Evolutionary conservation across 2,113 vertebrate genomes (phyloP).

Genomic region (Grallaria varia): DNA sequence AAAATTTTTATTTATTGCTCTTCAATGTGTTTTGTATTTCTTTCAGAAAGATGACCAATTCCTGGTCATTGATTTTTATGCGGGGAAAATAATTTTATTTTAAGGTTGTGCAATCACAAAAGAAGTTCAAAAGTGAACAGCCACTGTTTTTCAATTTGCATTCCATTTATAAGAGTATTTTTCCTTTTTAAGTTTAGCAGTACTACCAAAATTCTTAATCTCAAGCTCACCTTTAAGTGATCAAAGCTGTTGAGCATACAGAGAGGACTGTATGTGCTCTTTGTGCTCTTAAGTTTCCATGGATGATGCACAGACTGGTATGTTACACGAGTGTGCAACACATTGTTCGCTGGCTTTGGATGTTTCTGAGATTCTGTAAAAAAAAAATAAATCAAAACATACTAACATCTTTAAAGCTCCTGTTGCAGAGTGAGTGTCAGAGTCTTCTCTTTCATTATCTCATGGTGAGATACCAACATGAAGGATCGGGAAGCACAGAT

Average conservation of each 20-base stretch:
- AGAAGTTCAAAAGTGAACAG: neutral
- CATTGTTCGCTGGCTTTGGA: too few species aligned
- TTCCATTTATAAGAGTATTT: neutral
- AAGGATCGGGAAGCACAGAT: neutral
- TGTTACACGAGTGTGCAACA: neutral
- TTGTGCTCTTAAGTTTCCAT: neutral
- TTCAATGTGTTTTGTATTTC: neutral
- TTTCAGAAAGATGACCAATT: neutral
- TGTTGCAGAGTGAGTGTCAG: neutral
- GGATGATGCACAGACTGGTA: neutral
- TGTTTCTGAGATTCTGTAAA: neutral
- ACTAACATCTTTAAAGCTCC: neutral
- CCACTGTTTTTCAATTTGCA: neutral
- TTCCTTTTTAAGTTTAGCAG: neutral
- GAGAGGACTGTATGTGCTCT: neutral
- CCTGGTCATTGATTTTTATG: neutral
- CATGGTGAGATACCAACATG: fast-evolving
- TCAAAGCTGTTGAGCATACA: neutral
- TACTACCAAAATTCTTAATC: neutral
- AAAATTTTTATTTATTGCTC: neutral
- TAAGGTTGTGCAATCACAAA: neutral
- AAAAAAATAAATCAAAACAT: neutral
- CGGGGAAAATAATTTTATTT: neutral
- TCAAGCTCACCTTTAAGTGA: neutral
- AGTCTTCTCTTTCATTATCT: neutral